phyloP scores from a whole-genome alignment of 2,888 invertebrate genomes.

The Beris morrisii region DNA sequence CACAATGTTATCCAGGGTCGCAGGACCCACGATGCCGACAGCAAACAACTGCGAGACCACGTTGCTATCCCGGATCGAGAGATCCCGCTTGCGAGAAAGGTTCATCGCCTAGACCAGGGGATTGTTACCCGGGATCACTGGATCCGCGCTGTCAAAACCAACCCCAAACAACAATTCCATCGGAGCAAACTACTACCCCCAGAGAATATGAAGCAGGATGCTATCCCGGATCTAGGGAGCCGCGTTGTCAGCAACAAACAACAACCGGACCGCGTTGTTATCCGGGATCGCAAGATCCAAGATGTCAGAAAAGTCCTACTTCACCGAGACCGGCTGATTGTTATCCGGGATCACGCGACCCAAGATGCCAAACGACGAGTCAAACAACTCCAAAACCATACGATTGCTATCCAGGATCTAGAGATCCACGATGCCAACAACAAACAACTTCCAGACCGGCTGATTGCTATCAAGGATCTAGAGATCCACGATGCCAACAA shows the following conservation, averaged over 20 bases:
- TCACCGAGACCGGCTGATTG: conserved; percentile 48
- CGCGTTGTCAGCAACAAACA: conserved; percentile 48
- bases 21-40: conserved; percentile 43
- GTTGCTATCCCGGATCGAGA: conserved; percentile 42
- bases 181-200: conserved; percentile 48
- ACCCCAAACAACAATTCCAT: conserved; percentile 37
- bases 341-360: conserved; percentile 43
- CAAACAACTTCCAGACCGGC: conserved; percentile 42
- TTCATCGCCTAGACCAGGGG: conserved; percentile 41
- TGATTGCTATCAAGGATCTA: conserved; percentile 54
- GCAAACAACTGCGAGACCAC: conserved; percentile 39
- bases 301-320: conserved; percentile 49
- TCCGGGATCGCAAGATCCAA: conserved; percentile 49
- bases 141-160: conserved; percentile 43
- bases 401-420: conserved; percentile 48
- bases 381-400: conserved; percentile 39
- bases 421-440: conserved; percentile 49
- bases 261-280: conserved; percentile 42
- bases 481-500: conserved; percentile 46
- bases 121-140: conserved; percentile 46
- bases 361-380: conserved; percentile 39
- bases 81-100: conserved; percentile 42
- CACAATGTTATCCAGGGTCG: conserved; percentile 40
- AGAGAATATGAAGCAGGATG: conserved; percentile 43
- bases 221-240: conserved; percentile 52